Conservation (phyloP, 2,113 vertebrate species). For the Carollia perspicillata region DNA sequence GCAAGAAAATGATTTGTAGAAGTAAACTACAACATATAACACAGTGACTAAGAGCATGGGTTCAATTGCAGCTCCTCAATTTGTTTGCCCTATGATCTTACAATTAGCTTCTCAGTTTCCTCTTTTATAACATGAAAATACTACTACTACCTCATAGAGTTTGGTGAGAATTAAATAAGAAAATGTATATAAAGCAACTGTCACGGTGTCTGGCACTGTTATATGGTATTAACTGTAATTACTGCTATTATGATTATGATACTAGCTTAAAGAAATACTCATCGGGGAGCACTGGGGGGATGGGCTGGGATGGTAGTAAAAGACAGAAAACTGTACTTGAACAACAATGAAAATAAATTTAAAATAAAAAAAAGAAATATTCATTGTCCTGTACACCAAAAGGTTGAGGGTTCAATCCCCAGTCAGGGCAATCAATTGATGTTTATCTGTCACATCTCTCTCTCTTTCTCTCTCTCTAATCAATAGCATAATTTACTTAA, state of each 20-base stretch:
- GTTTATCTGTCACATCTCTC: no score
- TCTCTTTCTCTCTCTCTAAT: no score
- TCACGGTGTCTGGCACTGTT: neutral
- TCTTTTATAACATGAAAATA: slow-evolving; percentile 24
- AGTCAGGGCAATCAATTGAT: no score
- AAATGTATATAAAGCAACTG: neutral
- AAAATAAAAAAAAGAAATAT: slow-evolving; percentile 2
- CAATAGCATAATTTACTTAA: no score
- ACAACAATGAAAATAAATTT: no score
- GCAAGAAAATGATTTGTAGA: neutral
- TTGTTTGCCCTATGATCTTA: neutral
- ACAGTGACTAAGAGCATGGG: neutral
- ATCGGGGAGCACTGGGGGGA: no score
- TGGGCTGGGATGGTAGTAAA: no score
- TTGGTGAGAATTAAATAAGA: neutral
- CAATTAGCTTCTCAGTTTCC: neutral
- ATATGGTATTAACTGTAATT: neutral
- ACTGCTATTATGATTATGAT: neutral
- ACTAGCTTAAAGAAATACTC: neutral
- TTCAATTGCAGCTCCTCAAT: neutral
- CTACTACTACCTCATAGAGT: neutral
- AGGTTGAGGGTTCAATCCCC: no score
- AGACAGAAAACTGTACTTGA: no score
- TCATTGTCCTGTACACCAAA: no score
- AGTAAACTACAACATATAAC: neutral